These are phyloP conservation scores for Petrocephalus schoutedeni DNA, from an alignment of 2,797 vertebrate genomes.

Conservation along the genomic window DNA sequence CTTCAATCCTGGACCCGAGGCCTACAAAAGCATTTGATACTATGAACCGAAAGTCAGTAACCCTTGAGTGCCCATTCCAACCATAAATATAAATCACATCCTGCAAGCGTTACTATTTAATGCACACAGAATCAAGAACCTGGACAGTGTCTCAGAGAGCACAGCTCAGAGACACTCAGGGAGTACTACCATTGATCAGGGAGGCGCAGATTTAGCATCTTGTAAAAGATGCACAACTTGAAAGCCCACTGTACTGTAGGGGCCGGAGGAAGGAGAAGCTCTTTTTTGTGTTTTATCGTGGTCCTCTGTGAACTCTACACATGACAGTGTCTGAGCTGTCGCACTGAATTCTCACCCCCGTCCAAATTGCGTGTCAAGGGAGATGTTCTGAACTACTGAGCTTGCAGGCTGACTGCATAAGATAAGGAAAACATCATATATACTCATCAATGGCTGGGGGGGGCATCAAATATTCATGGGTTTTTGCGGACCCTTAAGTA, in stretches of 20 bases:
- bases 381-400: conserved; percentile 16
- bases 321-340: not conserved
- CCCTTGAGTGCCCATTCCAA: not conserved
- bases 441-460: conserved; percentile 26
- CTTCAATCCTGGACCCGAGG: not conserved
- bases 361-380: not conserved
- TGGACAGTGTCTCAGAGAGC: not conserved
- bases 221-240: not conserved
- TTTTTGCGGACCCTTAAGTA: conserved; percentile 65
- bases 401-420: conserved; percentile 66
- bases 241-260: not conserved
- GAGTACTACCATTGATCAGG: not conserved
- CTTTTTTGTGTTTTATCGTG: not conserved
- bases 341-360: not conserved
- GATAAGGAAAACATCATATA: conserved; percentile 70
- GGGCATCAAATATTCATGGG: conserved; percentile 70
- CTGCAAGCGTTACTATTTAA: not conserved
- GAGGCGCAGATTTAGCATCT: not conserved
- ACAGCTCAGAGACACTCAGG: not conserved
- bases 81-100: not conserved
- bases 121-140: not conserved
- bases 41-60: not conserved
- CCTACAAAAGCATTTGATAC: not conserved
- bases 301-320: not conserved
- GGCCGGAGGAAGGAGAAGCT: not conserved